Evolutionary conservation across 2,113 vertebrate genomes (phyloP), one percentile per base, ranked within the genome.

Genomic region (Gavia stellata): DNA sequence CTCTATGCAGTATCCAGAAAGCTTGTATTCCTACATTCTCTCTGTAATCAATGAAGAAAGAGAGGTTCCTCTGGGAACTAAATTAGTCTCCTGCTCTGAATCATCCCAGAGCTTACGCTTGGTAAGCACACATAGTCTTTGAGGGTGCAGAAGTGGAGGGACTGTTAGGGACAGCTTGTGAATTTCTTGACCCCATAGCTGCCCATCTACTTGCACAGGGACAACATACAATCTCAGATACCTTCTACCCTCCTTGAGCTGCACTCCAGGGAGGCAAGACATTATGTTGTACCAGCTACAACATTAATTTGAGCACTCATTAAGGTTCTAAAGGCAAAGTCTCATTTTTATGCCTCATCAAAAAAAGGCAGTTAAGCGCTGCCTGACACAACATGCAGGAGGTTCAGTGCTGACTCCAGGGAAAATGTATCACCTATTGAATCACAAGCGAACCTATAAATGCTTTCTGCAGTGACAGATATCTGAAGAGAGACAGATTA

Each of bases 201-300:
- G 44, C 71, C 49, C 28, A 3, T 17, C n/a, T 58, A 7, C 58
- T 58, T 0, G 0, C 47, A 45, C 6, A 61, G 17, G 38, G 65
- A 72, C 29, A 42, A 53, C n/a, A 31, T 1, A 55, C 7, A n/a
- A 47, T 29, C 62, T 77, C 36, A 25, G 50, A 33, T 4, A 52
- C 34, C 58, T 90, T 67, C 81, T 17, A 29, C 19, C 12, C 61
- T 74, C 33, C 40, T 20, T 11, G 12, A 88, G 73, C 34, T 82
- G 62, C 1, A 1, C 42, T 79, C 55, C 63, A 36, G 78, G 38
- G 40, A 82, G 34, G 47, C 20, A 73, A 93, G 56, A 75, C 16
- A 24, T 2, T 9, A 55, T 24, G 68, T 18, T 83, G 45, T 24
- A 87, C 25, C 66, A 83, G 67, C 53, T 49, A 74, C 50, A 84